Percentiles rank a stretch among this genome's conserved stretches.
These are phyloP conservation scores for Heliconius charithonia DNA, from an alignment of 2,888 invertebrate genomes.

Conservation along the genomic window DNA sequence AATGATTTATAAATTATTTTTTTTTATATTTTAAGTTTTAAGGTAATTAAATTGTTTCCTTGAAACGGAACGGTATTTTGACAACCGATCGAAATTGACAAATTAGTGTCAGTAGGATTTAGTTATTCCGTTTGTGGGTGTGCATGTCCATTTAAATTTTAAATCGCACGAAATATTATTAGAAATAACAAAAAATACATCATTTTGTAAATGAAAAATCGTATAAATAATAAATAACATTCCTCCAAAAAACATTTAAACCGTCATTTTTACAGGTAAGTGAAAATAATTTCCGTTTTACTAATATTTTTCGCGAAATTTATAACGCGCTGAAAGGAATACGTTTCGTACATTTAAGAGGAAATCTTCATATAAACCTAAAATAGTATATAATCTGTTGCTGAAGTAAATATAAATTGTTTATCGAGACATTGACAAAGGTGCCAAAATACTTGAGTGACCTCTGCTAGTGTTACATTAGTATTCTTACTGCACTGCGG, in stretches of 20 bases:
- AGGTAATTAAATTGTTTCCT: background rate
- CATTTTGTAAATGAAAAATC: slow-evolving; percentile 39
- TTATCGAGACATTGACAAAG: slow-evolving; percentile 45
- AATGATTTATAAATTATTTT: background rate
- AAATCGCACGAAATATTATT: slow-evolving; percentile 32
- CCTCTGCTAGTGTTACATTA: slow-evolving; percentile 62
- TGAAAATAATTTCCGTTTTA: slow-evolving; percentile 45
- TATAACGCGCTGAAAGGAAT: slow-evolving; percentile 57
- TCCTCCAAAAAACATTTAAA: background rate
- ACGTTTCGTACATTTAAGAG: background rate
- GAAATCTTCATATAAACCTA: slow-evolving; percentile 33
- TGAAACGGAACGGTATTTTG: slow-evolving; percentile 39
- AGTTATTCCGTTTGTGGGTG: slow-evolving; percentile 70
- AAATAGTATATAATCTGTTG: slow-evolving; percentile 44
- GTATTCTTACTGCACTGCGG: slow-evolving; percentile 60
- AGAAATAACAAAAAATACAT: slow-evolving; percentile 15
- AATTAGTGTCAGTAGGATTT: slow-evolving; percentile 53
- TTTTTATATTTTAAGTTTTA: background rate
- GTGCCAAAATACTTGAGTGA: slow-evolving; percentile 68
- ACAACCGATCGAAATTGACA: slow-evolving; percentile 49
- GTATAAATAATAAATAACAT: slow-evolving; percentile 23
- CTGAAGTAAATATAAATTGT: slow-evolving; percentile 32
- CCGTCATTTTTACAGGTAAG: slow-evolving; percentile 61
- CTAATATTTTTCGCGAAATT: slow-evolving; percentile 32
- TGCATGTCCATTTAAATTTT: slow-evolving; percentile 45